Percentiles rank a stretch among this genome's conserved stretches.
phyloP scores from a whole-genome alignment of 2,888 invertebrate genomes.

The Pheosia tremula region DNA sequence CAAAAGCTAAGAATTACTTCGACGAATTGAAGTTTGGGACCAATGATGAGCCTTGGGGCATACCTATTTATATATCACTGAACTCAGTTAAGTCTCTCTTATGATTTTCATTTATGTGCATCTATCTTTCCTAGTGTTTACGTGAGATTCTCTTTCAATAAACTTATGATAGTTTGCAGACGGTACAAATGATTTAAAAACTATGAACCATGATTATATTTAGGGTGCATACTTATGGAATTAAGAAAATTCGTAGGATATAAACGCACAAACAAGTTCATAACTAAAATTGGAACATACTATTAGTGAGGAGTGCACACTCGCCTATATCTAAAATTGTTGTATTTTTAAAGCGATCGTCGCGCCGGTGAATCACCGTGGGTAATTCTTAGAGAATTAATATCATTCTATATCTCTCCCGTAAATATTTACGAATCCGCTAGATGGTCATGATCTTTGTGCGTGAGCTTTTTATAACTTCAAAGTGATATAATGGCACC shows the following conservation, averaged over 20 bases:
- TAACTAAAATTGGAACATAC: background rate
- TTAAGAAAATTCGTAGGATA: background rate
- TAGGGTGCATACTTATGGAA: background rate
- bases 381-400: slow-evolving; percentile 28
- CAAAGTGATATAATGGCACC: too few relatives aligned
- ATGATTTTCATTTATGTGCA: too few relatives aligned
- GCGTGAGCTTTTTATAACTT: slow-evolving; percentile 6
- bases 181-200: too few relatives aligned
- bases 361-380: slow-evolving; percentile 25
- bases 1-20: slow-evolving; percentile 7
- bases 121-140: too few relatives aligned
- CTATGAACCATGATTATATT: too few relatives aligned
- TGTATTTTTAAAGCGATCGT: slow-evolving; percentile 18
- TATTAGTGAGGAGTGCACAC: slow-evolving; percentile 6
- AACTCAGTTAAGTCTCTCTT: too few relatives aligned
- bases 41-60: background rate
- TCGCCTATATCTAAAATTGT: background rate
- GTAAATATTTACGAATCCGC: slow-evolving; percentile 28
- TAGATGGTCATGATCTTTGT: background rate
- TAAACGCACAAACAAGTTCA: background rate
- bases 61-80: background rate
- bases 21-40: background rate
- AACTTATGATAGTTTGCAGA: too few relatives aligned
- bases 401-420: slow-evolving; percentile 17
- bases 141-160: too few relatives aligned